A percentile compares a stretch with the other conserved stretches of the same genome.
Evolutionary conservation across 2,113 vertebrate species (phyloP).

Genomic region (Tachuris rubrigastra): DNA sequence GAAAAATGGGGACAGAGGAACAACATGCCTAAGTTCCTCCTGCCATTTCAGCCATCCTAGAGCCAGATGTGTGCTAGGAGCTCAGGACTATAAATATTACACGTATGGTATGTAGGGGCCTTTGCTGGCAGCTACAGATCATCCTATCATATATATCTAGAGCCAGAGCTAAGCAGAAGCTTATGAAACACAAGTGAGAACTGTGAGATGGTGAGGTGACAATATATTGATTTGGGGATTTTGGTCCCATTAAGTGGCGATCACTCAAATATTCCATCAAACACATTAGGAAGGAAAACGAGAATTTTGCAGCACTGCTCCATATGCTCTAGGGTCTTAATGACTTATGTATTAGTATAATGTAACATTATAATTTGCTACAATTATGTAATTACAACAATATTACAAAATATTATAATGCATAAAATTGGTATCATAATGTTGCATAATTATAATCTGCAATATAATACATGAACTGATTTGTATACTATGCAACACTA

Average conservation of each 20-base stretch:
- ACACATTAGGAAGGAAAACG: not conserved
- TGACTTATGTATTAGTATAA: not conserved
- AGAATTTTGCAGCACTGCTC: not conserved
- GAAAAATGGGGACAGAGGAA: not conserved
- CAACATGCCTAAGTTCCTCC: not conserved
- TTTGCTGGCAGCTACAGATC: not conserved
- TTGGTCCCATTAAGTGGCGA: not conserved
- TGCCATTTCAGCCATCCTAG: not conserved
- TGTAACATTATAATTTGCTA: not conserved
- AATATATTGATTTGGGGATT: not conserved
- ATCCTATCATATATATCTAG: not conserved
- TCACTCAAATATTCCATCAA: not conserved
- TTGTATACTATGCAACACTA: not conserved
- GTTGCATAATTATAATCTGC: not conserved
- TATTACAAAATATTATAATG: constrained; percentile 16
- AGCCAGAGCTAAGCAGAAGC: not conserved
- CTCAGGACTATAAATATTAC: not conserved
- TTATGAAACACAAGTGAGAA: not conserved
- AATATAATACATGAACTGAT: not conserved
- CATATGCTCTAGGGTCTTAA: not conserved
- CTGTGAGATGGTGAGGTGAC: not conserved
- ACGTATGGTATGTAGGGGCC: not conserved
- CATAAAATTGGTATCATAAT: not conserved
- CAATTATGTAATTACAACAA: constrained; percentile 33
- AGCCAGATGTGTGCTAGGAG: not conserved